Percentiles rank a stretch among this genome's conserved stretches.
phyloP scores from a whole-genome alignment of 2,113 vertebrate species.

The Macroglossus sobrinus region DNA sequence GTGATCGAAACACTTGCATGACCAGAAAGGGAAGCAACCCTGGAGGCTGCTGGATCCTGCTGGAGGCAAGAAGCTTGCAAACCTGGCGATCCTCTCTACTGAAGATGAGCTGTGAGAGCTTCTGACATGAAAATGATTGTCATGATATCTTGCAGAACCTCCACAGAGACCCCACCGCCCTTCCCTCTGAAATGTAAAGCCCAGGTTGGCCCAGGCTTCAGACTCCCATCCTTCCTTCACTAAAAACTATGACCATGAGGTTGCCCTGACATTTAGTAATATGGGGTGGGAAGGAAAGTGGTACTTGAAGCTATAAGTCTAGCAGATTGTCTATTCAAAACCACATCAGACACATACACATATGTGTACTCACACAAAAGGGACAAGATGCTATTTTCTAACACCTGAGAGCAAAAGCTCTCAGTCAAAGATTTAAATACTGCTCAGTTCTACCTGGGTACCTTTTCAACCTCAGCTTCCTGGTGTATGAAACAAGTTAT shows the following conservation, averaged over 20 bases:
- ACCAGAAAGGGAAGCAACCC: background rate
- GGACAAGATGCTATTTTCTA: background rate
- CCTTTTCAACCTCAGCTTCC: background rate
- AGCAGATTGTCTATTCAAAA: background rate
- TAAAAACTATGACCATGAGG: background rate
- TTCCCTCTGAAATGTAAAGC: background rate
- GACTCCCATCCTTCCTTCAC: background rate
- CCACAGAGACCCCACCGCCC: accelerated
- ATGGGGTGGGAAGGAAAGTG: background rate
- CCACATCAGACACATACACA: background rate
- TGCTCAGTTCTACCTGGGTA: background rate
- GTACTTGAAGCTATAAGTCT: background rate
- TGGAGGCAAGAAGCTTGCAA: background rate
- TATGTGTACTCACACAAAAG: background rate
- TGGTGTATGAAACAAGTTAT: background rate
- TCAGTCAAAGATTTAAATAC: background rate
- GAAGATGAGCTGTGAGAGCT: background rate
- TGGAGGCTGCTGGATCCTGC: background rate
- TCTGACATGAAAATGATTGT: background rate
- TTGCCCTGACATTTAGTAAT: background rate
- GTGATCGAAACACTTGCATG: background rate
- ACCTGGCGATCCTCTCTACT: background rate
- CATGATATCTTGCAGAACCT: background rate
- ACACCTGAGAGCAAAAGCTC: background rate
- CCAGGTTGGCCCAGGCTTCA: background rate